Evolutionary conservation across 2,888 invertebrate species (phyloP), one percentile per base, ranked within the genome.

Genomic region (Drosophila prolongata): DNA sequence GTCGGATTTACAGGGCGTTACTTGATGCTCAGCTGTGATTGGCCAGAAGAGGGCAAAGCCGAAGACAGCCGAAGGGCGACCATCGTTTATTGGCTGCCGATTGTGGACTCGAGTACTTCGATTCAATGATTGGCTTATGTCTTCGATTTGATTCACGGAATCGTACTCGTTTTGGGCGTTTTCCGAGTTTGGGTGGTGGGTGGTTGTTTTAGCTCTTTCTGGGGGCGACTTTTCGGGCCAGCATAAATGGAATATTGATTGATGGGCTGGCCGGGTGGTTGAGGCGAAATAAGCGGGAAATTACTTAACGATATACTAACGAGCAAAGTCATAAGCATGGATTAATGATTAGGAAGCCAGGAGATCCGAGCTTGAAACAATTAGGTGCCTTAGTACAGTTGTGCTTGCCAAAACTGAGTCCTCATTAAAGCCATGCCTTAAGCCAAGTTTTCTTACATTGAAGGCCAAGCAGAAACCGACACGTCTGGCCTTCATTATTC

Each of bases 401-500:
- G 65, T 6, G 65, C 10, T 14, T 2, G 35, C 11, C 10, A 9
- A 6, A 10, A n/a, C 64, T 35, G 30, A 14, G 46, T 9, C 11
- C 6, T 4, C 3, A 9, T 24, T 27, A 46, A 64, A 47, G 64
- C 40, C 35, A 10, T 27, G 16, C 38, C 24, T 62, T n/a, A 16
- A 4, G 38, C 38, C 13, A 42, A 40, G 13, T 9, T 27, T 47
- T 44, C 34, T 44, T 19, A 13, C 50, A 40, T 69, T 38, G 34
- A 52, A 46, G 47, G 56, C 37, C 71, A 34, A 19, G n/a, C 56
- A 14, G 24, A 71, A 14, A 19, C 19, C 38, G 35, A 11, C 47
- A 42, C 53, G 64, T 64, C 52, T 71, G 40, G 24, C 57, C 35
- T 60, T 68, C 72, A 77, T 82, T 76, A 77, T 74, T 86, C 83